Evolutionary conservation across 2,888 invertebrate genomes (phyloP), one percentile per base, ranked within the genome.

Genomic region (Cordylochernes scorpioides): DNA sequence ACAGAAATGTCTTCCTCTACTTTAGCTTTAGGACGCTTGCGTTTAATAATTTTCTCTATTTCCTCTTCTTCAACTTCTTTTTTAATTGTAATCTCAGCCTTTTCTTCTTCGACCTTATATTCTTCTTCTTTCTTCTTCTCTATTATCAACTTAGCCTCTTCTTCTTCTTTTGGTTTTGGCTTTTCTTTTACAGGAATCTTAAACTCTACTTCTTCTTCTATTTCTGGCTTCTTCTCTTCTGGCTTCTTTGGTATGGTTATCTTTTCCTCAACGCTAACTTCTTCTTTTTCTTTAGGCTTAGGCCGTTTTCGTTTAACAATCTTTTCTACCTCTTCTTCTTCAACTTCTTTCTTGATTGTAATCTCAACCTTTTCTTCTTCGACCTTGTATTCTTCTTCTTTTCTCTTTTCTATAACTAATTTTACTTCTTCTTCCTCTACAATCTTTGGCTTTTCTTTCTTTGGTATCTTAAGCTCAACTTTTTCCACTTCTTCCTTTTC

Each of bases 141-240:
- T 2, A 19, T 19, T 17, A 27, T 24, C 19, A 4, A 14, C 14
- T 6, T 22, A 13, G 22, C 12, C 14, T 22, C 14, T 22, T 22
- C 22, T 17, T 27, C 15, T 17, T 27, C 17, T 17, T 17, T 29
- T 12, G 15, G 28, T 17, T 27, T 27, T 22, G 10, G 12, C 15
- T 33, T 24, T 17, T 25, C 24, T 5, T 13, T 18, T 4, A 31
- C 6, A 12, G 33, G 31, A 16, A 39, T 27, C 15, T 19, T 17
- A 16, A 39, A 39, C 7, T 30, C 29, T 26, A 33, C 31, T 46
- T 44, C 10, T 39, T 52, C 43, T 38, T 67, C 65, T n/a, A n/a
- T n/a, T 36, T 67, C 61, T 25, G 49, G 48, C 28, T 60, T 54
- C 52, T 67, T 50, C 28, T 64, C 63, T 42, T 65, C 63, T 38